phyloP scores from a whole-genome alignment of 2,888 invertebrate species.

The Platerodrilus igneus region DNA sequence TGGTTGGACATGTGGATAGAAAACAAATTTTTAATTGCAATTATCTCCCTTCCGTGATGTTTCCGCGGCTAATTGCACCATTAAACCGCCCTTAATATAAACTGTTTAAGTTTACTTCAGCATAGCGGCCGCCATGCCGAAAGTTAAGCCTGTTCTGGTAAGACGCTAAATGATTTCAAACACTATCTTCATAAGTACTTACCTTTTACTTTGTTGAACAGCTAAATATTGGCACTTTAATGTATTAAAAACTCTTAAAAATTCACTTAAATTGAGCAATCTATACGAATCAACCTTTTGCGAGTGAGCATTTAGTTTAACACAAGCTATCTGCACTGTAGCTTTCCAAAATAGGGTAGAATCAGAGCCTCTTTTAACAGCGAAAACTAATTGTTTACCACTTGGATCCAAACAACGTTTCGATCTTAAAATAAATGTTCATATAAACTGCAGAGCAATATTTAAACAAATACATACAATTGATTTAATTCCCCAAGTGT shows the following conservation, averaged over 20 bases:
- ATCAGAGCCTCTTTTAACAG: conserved; percentile 61
- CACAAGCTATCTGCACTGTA: conserved; percentile 61
- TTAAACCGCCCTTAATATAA: too few relatives aligned
- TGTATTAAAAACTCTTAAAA: conserved; percentile 57
- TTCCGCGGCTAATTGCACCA: too few relatives aligned
- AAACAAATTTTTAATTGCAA: too few relatives aligned
- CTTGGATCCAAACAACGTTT: conserved; percentile 56
- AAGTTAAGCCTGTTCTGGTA: too few relatives aligned
- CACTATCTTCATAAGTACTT: too few relatives aligned
- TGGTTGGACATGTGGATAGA: too few relatives aligned
- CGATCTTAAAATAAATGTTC: conserved; percentile 48
- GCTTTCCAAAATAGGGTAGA: conserved; percentile 64
- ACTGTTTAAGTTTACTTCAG: too few relatives aligned
- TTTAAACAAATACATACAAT: conserved; percentile 50
- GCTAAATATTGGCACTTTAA: conserved; percentile 49
- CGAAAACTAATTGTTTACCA: conserved; percentile 61
- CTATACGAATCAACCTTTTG: conserved; percentile 56
- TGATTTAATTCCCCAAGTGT: conserved; percentile 58
- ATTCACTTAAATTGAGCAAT: conserved; percentile 59
- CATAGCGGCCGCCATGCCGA: too few relatives aligned
- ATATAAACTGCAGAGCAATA: conserved; percentile 12
- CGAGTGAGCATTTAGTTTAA: conserved; percentile 54
- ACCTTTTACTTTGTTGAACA: conserved; percentile 39
- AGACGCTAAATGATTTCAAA: too few relatives aligned
- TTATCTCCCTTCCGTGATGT: too few relatives aligned